Conservation (phyloP, 1,140 invertebrate species). For the Lucilia cuprina region DNA sequence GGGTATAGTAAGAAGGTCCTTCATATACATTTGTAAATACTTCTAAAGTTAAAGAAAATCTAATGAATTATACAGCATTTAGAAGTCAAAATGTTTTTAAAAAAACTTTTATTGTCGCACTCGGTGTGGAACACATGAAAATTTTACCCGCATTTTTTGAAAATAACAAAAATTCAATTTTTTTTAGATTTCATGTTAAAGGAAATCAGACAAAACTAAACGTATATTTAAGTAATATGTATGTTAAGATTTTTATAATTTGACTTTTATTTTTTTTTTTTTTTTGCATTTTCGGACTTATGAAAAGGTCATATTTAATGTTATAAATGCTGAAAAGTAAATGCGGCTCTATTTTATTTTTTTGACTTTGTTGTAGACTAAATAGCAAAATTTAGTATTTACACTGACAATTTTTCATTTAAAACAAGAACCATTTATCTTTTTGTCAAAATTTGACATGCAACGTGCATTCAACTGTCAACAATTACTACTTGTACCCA, state of each 20-base stretch:
- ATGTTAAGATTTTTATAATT: no score
- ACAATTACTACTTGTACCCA: slow-evolving; percentile 33
- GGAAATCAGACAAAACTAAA: background rate
- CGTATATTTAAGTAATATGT: background rate
- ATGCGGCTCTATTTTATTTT: background rate
- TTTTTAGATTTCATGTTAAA: background rate
- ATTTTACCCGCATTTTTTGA: background rate
- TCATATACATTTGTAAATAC: no score
- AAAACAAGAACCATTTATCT: slow-evolving; percentile 31
- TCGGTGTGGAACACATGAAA: background rate
- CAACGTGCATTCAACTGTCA: slow-evolving; percentile 34
- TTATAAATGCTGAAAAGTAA: background rate
- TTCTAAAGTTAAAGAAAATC: no score
- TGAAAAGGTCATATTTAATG: slow-evolving; percentile 24
- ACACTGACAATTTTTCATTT: slow-evolving; percentile 27
- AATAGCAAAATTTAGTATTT: background rate
- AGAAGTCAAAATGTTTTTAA: no score
- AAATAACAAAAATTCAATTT: background rate
- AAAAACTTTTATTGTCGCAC: no score
- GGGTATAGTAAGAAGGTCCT: no score
- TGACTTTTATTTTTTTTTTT: background rate
- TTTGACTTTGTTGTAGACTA: background rate
- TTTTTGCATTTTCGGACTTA: background rate
- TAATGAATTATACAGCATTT: no score
- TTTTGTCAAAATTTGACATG: slow-evolving; percentile 35